Evolutionary conservation across 92 coral and sea anemone species (phyloP).

Genomic region (Phenganax stokvisi): DNA sequence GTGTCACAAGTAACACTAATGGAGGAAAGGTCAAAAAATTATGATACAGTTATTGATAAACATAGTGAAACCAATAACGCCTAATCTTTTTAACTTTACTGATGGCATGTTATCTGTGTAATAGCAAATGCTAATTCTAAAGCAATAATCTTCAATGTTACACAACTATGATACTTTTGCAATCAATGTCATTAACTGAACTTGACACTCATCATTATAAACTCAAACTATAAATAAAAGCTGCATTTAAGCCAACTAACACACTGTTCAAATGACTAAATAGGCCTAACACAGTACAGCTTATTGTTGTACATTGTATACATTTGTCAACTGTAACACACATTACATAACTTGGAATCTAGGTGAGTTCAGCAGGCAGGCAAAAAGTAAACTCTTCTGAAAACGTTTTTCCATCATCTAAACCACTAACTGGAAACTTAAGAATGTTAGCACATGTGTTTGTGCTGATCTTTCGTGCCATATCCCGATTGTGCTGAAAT

Average conservation of each 20-base stretch:
- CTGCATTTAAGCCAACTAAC: too few relatives aligned
- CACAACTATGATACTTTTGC: neutral
- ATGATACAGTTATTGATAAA: neutral
- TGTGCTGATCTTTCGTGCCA: slow-evolving; percentile 21
- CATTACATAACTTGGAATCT: slow-evolving; percentile 22
- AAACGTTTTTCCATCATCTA: slow-evolving; percentile 15
- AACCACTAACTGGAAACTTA: slow-evolving; percentile 11
- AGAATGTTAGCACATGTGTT: slow-evolving; percentile 28
- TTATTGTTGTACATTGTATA: neutral
- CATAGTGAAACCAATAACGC: too few relatives aligned
- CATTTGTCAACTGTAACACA: neutral
- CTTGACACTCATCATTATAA: neutral
- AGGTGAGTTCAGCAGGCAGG: slow-evolving; percentile 27
- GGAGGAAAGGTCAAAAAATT: neutral
- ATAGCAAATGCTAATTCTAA: too few relatives aligned
- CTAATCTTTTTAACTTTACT: neutral
- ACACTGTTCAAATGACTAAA: too few relatives aligned
- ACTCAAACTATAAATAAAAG: too few relatives aligned
- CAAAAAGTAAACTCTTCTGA: slow-evolving; percentile 35
- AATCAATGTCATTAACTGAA: neutral
- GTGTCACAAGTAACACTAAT: neutral
- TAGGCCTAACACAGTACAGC: too few relatives aligned
- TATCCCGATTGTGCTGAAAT: neutral
- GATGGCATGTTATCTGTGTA: neutral
- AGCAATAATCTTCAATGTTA: neutral